phyloP scores from a whole-genome alignment of 2,113 vertebrate species.

The Athene noctua region DNA sequence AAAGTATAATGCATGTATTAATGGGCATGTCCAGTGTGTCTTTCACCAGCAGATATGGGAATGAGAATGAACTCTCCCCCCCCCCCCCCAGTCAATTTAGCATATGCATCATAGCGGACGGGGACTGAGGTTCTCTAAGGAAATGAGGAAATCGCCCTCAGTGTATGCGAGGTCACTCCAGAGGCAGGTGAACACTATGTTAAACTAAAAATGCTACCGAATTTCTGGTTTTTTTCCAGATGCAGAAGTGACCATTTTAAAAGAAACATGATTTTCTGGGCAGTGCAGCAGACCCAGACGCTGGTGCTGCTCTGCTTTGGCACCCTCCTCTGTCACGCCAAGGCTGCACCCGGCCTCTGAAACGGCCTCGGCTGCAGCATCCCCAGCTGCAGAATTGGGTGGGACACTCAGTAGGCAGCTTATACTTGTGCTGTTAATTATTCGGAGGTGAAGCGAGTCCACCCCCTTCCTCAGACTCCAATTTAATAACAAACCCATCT shows the following conservation, averaged over 20 bases:
- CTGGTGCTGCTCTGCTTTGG: too few species aligned
- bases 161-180: background rate
- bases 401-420: background rate
- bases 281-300: fast-evolving
- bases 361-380: background rate
- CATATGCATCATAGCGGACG: background rate
- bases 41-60: background rate
- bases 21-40: background rate
- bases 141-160: background rate
- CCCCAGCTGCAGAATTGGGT: background rate
- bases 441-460: background rate
- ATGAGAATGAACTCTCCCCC: background rate
- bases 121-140: background rate
- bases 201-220: background rate
- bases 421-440: background rate
- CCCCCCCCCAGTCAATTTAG: background rate
- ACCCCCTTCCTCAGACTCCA: background rate
- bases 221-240: background rate
- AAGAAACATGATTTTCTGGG: background rate
- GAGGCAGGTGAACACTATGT: background rate
- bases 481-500: background rate
- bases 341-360: background rate
- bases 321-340: background rate
- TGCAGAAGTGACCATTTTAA: background rate
- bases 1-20: background rate